These are phyloP conservation scores for Notolabrus celidotus DNA, from an alignment of 2,797 vertebrate species.

Conservation along the genomic window DNA sequence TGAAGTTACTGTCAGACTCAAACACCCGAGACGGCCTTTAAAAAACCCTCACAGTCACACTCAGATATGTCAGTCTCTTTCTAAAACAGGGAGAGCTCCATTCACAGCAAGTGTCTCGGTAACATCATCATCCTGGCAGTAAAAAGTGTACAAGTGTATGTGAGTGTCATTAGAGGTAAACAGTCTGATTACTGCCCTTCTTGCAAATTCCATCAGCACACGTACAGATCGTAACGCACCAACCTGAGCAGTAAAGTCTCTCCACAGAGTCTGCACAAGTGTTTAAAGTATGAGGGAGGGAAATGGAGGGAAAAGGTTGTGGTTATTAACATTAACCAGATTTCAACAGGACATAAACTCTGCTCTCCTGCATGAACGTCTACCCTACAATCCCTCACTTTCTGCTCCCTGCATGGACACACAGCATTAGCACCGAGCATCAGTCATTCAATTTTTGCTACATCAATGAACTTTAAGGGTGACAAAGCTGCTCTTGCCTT, in stretches of 20 bases:
- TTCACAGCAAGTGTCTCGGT: no score
- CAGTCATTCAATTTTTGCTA: not conserved
- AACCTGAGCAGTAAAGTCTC: no score
- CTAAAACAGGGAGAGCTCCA: conserved; percentile 17
- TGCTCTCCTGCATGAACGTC: not conserved
- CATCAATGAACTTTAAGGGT: not conserved
- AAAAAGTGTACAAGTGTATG: not conserved
- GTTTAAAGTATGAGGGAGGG: no score
- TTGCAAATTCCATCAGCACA: no score
- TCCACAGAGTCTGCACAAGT: no score
- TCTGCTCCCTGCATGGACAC: not conserved
- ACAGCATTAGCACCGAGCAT: not conserved
- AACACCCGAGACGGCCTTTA: conserved; percentile 28
- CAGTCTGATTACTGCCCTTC: no score
- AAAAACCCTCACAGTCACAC: not conserved
- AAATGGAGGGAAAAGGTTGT: no score
- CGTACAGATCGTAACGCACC: no score
- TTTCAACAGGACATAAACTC: no score
- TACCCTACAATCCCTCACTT: not conserved
- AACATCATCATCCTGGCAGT: conserved; percentile 2
- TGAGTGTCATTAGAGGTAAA: no score
- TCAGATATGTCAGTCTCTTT: conserved; percentile 26
- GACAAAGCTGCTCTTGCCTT: not conserved
- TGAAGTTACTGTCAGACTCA: conserved; percentile 27
- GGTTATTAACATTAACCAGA: no score